phyloP scores from a whole-genome alignment of 2,888 invertebrate species.

The Iselma pallidipennis region DNA sequence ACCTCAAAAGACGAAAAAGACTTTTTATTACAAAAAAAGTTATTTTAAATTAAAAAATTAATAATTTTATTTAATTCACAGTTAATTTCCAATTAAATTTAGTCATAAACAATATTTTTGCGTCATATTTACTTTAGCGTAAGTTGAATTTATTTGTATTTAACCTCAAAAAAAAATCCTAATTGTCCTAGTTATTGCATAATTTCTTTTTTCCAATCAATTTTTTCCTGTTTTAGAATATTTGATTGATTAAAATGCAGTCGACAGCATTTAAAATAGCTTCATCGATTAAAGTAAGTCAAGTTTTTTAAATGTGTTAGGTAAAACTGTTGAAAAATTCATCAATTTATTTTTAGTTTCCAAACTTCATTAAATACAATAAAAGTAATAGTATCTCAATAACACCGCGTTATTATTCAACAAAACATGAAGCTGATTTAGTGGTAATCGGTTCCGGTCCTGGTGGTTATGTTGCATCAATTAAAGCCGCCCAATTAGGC shows the following conservation, averaged over 20 bases:
- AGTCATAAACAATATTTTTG: background rate
- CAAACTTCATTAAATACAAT: background rate
- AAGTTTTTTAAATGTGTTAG: no score
- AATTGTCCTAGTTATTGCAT: background rate
- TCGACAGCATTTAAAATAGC: background rate
- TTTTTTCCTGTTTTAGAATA: background rate
- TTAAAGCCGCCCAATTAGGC: slow-evolving; percentile 98
- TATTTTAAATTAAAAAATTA: background rate
- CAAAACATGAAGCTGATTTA: slow-evolving; percentile 82
- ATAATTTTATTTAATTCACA: background rate
- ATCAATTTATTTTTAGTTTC: background rate
- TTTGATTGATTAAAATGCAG: background rate
- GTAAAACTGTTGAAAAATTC: no score
- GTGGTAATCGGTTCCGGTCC: slow-evolving; percentile 99
- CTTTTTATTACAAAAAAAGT: background rate
- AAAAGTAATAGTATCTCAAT: background rate
- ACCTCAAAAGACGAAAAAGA: background rate
- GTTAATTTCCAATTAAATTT: background rate
- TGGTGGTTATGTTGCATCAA: slow-evolving; percentile 99
- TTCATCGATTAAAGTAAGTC: background rate
- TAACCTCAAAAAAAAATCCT: background rate
- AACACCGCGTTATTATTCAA: slow-evolving; percentile 65
- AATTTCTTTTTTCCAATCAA: background rate
- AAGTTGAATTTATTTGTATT: background rate
- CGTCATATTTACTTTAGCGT: background rate